phyloP scores from a whole-genome alignment of 2,113 vertebrate genomes.

The Thryonomys swinderianus region DNA sequence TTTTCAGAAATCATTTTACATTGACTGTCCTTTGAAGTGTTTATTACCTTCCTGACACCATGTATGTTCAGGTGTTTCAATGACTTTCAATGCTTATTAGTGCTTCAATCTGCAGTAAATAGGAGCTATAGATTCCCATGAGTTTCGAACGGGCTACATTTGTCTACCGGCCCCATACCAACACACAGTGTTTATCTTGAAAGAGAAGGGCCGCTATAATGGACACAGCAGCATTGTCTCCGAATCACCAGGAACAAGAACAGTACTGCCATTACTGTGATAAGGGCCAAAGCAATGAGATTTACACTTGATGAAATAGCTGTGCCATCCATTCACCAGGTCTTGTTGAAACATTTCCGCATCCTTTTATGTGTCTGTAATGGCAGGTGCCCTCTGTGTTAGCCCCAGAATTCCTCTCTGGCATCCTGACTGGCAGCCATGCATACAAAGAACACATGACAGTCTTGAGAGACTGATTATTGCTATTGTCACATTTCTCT shows the following conservation, averaged over 20 bases:
- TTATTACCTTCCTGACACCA: background rate
- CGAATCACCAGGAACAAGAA: conserved; percentile 69
- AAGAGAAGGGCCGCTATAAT: conserved; percentile 6
- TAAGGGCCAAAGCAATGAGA: conserved; percentile 80
- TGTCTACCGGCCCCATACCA: background rate
- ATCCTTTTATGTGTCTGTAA: conserved; percentile 65
- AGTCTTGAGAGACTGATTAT: conserved; percentile 76
- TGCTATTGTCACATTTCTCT: conserved; percentile 71
- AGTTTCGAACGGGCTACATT: conserved; percentile 4
- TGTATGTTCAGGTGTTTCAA: background rate
- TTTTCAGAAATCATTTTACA: background rate
- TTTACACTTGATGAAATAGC: conserved; percentile 75
- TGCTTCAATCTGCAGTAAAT: background rate
- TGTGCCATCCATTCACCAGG: conserved; percentile 75
- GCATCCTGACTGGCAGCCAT: conserved; percentile 72
- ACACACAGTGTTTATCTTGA: conserved; percentile 1
- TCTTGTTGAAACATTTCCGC: conserved; percentile 62
- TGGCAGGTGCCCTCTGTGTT: conserved; percentile 64
- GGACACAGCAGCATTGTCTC: background rate
- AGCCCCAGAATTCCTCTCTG: conserved; percentile 46
- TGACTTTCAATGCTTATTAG: conserved; percentile 2
- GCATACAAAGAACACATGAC: conserved; percentile 69
- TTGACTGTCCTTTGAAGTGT: background rate
- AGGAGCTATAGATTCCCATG: background rate
- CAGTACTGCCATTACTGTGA: conserved; percentile 51